These are phyloP conservation scores for Pseudoatta argentina DNA, from an alignment of 1,140 invertebrate species.

Conservation along the genomic window DNA sequence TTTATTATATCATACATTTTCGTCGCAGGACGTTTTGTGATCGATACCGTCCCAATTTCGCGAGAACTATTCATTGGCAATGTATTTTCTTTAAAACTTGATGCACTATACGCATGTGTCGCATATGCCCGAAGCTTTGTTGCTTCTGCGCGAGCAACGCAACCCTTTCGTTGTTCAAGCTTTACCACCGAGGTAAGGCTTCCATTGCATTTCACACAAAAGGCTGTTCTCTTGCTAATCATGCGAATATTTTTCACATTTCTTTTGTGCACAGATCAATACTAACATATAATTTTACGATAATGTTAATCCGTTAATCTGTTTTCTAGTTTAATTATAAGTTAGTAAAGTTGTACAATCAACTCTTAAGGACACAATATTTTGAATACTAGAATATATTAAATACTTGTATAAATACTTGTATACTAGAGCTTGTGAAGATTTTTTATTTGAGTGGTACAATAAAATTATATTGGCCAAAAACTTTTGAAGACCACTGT, in stretches of 20 bases:
- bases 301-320: too few species aligned
- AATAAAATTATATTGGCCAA: too few species aligned
- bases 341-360: too few species aligned
- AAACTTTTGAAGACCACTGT: background rate
- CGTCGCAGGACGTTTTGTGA: conserved; percentile 3
- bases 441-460: too few species aligned
- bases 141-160: conserved; percentile 46
- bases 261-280: background rate
- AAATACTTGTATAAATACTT: too few species aligned
- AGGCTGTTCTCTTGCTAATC: conserved; percentile 6
- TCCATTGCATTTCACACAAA: conserved; percentile 67
- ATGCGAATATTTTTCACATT: conserved; percentile 16
- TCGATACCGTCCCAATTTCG: conserved; percentile 16
- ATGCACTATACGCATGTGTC: conserved; percentile 2
- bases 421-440: too few species aligned
- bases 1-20: background rate
- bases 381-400: too few species aligned
- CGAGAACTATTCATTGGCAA: background rate
- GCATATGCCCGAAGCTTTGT: conserved; percentile 16
- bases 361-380: too few species aligned
- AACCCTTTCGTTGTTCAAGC: conserved; percentile 62
- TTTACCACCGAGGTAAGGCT: conserved; percentile 76
- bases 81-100: conserved; percentile 12
- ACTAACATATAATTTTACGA: background rate
- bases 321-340: too few species aligned